phyloP scores from a whole-genome alignment of 2,797 vertebrate species.

The Poeciliopsis turneri region DNA sequence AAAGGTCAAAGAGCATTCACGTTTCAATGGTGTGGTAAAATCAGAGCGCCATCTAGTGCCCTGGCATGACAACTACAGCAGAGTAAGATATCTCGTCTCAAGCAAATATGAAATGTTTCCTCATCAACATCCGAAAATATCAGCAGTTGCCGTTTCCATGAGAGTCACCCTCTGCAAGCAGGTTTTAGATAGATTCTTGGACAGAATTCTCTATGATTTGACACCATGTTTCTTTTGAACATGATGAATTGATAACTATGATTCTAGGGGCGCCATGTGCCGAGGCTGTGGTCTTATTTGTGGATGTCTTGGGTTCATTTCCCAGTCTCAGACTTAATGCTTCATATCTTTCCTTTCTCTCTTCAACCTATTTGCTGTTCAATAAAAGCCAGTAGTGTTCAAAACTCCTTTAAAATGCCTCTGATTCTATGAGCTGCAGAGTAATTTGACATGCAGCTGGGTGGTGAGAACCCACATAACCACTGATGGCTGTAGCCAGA shows the following conservation, averaged over 20 bases:
- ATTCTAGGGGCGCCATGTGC: no score
- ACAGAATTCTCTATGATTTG: not conserved
- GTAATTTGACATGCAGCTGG: not conserved
- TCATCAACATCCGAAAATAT: not conserved
- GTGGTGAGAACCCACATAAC: not conserved
- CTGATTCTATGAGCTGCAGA: not conserved
- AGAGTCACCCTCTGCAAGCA: not conserved
- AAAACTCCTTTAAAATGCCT: not conserved
- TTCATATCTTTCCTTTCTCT: not conserved
- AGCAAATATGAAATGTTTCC: not conserved
- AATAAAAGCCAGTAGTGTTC: not conserved
- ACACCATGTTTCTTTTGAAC: not conserved
- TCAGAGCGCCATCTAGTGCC: no score
- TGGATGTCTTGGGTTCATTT: not conserved
- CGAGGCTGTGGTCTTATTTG: not conserved
- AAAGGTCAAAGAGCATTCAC: no score
- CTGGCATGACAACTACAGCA: not conserved
- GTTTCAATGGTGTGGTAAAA: no score
- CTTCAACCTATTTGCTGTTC: not conserved
- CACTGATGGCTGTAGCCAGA: not conserved
- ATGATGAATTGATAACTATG: not conserved
- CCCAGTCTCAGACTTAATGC: no score
- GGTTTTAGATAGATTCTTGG: not conserved
- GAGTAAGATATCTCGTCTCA: not conserved
- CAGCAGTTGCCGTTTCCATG: not conserved